Percentiles rank a stretch among this genome's conserved stretches.
These are phyloP conservation scores for Drosophila simulans DNA, from an alignment of 1,140 invertebrate species.

Conservation along the genomic window DNA sequence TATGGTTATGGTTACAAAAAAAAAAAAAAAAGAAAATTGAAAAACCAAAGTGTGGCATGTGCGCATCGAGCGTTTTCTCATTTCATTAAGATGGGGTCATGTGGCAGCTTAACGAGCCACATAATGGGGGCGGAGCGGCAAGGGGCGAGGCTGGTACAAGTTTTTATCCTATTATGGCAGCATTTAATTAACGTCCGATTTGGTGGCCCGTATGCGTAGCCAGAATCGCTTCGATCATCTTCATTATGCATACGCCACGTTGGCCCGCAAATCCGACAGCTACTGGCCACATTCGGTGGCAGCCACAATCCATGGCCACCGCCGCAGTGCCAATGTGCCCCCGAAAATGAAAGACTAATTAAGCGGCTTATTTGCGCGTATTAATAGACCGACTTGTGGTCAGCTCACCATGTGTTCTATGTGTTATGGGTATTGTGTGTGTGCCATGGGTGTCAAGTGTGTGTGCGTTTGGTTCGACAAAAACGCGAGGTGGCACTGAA, in stretches of 20 bases:
- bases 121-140: not conserved
- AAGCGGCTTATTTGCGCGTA: constrained; percentile 80
- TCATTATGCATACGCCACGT: constrained; percentile 72
- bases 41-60: too few relatives aligned
- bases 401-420: constrained; percentile 26
- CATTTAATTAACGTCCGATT: constrained; percentile 78
- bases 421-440: not conserved
- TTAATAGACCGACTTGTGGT: constrained; percentile 80
- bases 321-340: constrained; percentile 10
- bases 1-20: constrained; percentile 77
- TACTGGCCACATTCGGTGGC: constrained; percentile 65
- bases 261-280: constrained; percentile 71
- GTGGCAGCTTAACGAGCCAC: constrained; percentile 20
- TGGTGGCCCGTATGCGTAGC: constrained; percentile 34
- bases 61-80: constrained; percentile 7
- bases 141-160: constrained; percentile 1
- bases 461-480: constrained; percentile 33
- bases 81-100: constrained; percentile 2
- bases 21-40: constrained; percentile 55
- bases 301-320: constrained; percentile 27
- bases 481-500: constrained; percentile 10
- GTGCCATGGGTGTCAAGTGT: constrained; percentile 2
- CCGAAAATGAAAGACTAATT: constrained; percentile 79
- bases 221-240: constrained; percentile 60
- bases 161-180: constrained; percentile 74